phyloP scores from a whole-genome alignment of 2,113 vertebrate genomes.

The Lasiurus cinereus region DNA sequence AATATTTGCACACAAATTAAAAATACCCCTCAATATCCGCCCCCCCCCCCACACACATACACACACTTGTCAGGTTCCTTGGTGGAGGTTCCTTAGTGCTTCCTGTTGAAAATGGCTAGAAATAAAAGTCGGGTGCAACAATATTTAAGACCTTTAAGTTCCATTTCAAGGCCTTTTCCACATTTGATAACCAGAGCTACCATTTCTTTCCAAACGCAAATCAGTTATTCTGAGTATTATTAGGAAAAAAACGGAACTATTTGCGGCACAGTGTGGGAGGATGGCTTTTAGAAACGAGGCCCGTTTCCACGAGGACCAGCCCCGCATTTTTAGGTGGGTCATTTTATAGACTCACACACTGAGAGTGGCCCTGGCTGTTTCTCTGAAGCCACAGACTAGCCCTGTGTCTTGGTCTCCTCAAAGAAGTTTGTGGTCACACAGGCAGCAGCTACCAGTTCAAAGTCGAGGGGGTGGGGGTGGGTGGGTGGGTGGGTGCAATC shows the following conservation, averaged over 20 bases:
- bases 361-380: not conserved
- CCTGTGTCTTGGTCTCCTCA: not conserved
- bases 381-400: not conserved
- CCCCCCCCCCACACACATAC: fast-evolving
- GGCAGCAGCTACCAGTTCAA: constrained; percentile 25
- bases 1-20: not conserved
- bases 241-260: not conserved
- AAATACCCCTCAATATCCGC: not conserved
- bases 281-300: not conserved
- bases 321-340: not conserved
- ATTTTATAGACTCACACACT: not conserved
- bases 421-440: not conserved
- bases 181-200: not conserved
- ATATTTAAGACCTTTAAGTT: not conserved
- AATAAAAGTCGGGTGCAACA: not conserved
- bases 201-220: not conserved
- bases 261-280: not conserved
- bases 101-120: not conserved
- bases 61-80: not conserved
- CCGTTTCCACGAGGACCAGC: not conserved
- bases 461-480: not conserved
- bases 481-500: not conserved
- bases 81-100: not conserved
- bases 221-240: not conserved
- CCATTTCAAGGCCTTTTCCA: not conserved